Conservation (phyloP, 2,113 vertebrate genomes). For the Nothoprocta perdicaria region DNA sequence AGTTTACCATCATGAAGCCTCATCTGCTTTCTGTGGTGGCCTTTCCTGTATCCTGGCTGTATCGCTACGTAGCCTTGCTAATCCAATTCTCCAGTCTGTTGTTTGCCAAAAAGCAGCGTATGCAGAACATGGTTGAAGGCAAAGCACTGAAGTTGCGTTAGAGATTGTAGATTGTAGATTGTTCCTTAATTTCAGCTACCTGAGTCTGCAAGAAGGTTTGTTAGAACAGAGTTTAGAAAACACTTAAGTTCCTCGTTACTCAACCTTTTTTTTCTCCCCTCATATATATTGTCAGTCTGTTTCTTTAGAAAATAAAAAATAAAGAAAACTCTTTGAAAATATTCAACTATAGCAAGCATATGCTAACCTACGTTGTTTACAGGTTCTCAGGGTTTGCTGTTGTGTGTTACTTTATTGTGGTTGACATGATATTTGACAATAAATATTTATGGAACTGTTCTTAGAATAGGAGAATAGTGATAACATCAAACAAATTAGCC, state of each 20-base stretch:
- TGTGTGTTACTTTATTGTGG: conserved; percentile 34
- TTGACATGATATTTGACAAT: not conserved
- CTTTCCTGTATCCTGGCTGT: not conserved
- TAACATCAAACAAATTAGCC: conserved; percentile 34
- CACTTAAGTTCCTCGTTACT: not conserved
- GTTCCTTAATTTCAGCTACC: not conserved
- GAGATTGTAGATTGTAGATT: not conserved
- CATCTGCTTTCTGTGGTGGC: not conserved
- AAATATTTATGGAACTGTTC: conserved; percentile 56
- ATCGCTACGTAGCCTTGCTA: not conserved
- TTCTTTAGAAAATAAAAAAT: not conserved
- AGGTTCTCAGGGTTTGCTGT: conserved; percentile 1
- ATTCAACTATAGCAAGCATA: not conserved
- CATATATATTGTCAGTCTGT: not conserved
- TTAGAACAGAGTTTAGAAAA: not conserved
- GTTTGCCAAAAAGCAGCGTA: not conserved
- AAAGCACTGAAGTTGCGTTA: not conserved
- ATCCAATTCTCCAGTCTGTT: not conserved
- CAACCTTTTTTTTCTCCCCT: not conserved
- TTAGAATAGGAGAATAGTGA: conserved; percentile 37
- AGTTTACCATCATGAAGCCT: not conserved
- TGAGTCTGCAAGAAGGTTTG: not conserved
- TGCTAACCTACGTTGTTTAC: not conserved
- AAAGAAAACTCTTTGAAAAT: not conserved
- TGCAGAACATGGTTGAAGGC: not conserved